phyloP scores from a whole-genome alignment of 92 coral and sea anemone species.

The Zoanthus sociatus region DNA sequence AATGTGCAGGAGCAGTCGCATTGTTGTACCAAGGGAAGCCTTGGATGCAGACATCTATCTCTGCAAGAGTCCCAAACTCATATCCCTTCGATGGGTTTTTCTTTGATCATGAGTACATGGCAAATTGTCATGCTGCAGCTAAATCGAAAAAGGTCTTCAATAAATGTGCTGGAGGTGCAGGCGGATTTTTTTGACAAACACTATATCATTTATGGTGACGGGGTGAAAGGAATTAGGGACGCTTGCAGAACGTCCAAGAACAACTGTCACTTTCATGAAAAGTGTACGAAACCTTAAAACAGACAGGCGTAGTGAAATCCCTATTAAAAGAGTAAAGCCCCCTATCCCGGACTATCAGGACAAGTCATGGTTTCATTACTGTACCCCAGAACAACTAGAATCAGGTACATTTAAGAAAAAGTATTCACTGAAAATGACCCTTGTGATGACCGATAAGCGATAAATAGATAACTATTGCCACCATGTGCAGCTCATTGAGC shows the following conservation, averaged over 20 bases:
- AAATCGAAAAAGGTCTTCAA: conserved; percentile 20
- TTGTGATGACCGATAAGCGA: not conserved
- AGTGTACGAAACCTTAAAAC: not conserved
- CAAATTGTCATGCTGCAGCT: conserved; percentile 39
- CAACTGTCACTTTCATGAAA: conserved; percentile 40
- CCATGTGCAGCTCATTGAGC: not conserved
- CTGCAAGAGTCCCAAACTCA: conserved; percentile 35
- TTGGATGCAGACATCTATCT: conserved; percentile 45
- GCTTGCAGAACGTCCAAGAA: conserved; percentile 20
- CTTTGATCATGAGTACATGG: conserved; percentile 50
- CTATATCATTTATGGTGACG: conserved; percentile 44
- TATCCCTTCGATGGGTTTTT: conserved; percentile 24
- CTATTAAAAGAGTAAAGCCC: conserved; percentile 7
- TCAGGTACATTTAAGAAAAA: not conserved
- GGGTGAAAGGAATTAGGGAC: conserved; percentile 47
- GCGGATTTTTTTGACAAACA: conserved; percentile 42
- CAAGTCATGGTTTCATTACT: not conserved
- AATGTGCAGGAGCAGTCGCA: conserved; percentile 23
- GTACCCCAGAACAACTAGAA: not conserved
- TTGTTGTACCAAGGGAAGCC: conserved; percentile 42
- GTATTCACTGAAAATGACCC: not conserved
- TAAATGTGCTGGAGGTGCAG: conserved; percentile 41
- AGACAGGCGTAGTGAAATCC: conserved; percentile 12
- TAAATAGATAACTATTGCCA: not conserved
- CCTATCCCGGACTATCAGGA: conserved; percentile 16